phyloP scores from a whole-genome alignment of 2,113 vertebrate species.

The Tupaia tana region DNA sequence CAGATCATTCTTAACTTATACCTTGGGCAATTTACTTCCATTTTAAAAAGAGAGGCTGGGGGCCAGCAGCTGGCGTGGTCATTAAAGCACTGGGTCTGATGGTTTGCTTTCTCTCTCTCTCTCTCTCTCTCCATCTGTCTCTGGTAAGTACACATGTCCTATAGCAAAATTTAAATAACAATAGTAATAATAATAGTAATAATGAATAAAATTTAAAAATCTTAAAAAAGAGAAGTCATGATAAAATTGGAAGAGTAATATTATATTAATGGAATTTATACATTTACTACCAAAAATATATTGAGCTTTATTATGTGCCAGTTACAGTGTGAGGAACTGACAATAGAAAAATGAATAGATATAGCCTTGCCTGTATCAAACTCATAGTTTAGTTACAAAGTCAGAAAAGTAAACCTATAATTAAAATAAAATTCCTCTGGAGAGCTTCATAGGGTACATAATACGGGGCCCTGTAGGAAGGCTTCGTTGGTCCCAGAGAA shows the following conservation, averaged over 20 bases:
- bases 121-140: too few species aligned
- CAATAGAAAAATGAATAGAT: not conserved
- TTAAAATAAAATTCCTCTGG: not conserved
- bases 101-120: too few species aligned
- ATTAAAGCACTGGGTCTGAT: too few species aligned
- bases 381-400: not conserved
- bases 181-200: too few species aligned
- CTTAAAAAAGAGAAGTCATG: not conserved
- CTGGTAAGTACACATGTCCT: too few species aligned
- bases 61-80: too few species aligned
- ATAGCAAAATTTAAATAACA: too few species aligned
- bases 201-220: too few species aligned
- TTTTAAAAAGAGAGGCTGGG: not conserved
- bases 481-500: rapidly evolving
- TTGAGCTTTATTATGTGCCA: not conserved
- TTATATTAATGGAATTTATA: not conserved
- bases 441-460: not conserved
- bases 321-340: not conserved
- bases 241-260: not conserved
- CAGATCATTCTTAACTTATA: not conserved
- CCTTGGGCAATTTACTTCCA: not conserved
- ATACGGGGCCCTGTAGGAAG: not conserved
- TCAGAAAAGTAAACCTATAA: not conserved
- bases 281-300: not conserved
- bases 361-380: not conserved